Evolutionary conservation across 1,140 invertebrate genomes (phyloP).

Genomic region (Rhyzopertha dominica): DNA sequence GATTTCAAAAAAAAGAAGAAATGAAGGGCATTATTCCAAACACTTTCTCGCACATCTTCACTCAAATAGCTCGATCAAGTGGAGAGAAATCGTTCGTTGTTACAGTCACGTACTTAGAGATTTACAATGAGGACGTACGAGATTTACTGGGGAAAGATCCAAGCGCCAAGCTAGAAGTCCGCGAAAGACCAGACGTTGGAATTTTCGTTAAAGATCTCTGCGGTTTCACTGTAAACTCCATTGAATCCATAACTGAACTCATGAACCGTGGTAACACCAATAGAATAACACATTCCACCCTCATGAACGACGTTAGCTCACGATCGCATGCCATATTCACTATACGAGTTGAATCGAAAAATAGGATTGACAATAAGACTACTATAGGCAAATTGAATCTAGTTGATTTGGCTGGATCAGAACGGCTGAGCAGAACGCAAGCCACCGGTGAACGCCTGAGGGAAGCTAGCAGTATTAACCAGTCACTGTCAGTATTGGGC

Average conservation of each 20-base stretch:
- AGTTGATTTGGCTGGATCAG: slow-evolving; percentile 75
- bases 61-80: slow-evolving; percentile 77
- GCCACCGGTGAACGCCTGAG: slow-evolving; percentile 82
- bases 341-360: slow-evolving; percentile 93
- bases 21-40: slow-evolving; percentile 91
- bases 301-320: slow-evolving; percentile 98
- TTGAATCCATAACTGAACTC: slow-evolving; percentile 84
- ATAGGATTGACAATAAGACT: slow-evolving; percentile 67
- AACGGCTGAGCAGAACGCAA: slow-evolving; percentile 88
- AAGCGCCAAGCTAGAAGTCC: slow-evolving; percentile 64
- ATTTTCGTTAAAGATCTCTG: slow-evolving; percentile 93
- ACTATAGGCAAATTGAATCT: slow-evolving; percentile 70
- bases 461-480: slow-evolving; percentile 94
- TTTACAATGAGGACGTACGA: slow-evolving; percentile 92
- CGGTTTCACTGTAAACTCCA: slow-evolving; percentile 78
- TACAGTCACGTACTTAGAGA: slow-evolving; percentile 90
- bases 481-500: slow-evolving; percentile 87
- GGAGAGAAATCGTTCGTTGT: slow-evolving; percentile 82
- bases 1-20: slow-evolving; percentile 73
- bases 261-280: slow-evolving; percentile 89
- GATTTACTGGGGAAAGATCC: slow-evolving; percentile 82
- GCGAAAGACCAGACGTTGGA: slow-evolving; percentile 79
- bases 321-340: slow-evolving; percentile 98
- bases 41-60: slow-evolving; percentile 96
- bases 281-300: slow-evolving; percentile 77